Evolutionary conservation across 2,113 vertebrate genomes (phyloP), one percentile per base, ranked within the genome.

Genomic region (Ochotona curzoniae): DNA sequence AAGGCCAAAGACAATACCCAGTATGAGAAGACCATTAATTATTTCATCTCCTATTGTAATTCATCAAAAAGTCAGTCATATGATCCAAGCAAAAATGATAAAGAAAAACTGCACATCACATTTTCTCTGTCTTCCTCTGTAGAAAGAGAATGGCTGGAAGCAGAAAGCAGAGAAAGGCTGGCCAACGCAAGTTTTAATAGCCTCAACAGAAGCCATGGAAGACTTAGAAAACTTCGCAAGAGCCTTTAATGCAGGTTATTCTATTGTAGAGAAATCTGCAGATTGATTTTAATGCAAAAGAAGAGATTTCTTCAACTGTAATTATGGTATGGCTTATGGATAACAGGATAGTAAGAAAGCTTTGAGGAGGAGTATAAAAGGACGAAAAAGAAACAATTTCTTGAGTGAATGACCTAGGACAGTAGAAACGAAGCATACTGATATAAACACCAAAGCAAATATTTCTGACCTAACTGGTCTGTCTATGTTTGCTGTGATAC

Each of bases 121-220:
- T 44, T 30, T 87, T 94, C 95, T 96, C 97, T 96, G 97, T 95
- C 94, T 97, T 97, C n/a, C 84, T 93, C 96, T 95, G 51, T 26
- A 94, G 20, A 93, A 87, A 91, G 57, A 89, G 54, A 70, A 82
- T 61, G 78, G 38, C 70, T 75, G 8, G 38, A 93, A 96, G 49
- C 7, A 23, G 61, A 87, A 76, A 95, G 96, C 96, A 97, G 84
- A 96, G 93, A 96, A 97, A 92, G 95, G 93, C 73, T 88, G 85
- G 89, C 93, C 96, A 96, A 96, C 64, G 30, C 93, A 88, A 66
- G 89, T 96, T 91, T 89, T 84, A 92, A 89, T 18, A 95, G 79
- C 66, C 80, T 96, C 95, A 91, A 93, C 17, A 87, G 67, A 92
- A 92, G 76, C 75, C 75, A 85, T 1, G 71, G 70, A 92, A 76